A percentile compares a stretch with the other conserved stretches of the same genome.
phyloP scores from a whole-genome alignment of 1,140 invertebrate genomes.

The Pseudomyrmex gracilis region DNA sequence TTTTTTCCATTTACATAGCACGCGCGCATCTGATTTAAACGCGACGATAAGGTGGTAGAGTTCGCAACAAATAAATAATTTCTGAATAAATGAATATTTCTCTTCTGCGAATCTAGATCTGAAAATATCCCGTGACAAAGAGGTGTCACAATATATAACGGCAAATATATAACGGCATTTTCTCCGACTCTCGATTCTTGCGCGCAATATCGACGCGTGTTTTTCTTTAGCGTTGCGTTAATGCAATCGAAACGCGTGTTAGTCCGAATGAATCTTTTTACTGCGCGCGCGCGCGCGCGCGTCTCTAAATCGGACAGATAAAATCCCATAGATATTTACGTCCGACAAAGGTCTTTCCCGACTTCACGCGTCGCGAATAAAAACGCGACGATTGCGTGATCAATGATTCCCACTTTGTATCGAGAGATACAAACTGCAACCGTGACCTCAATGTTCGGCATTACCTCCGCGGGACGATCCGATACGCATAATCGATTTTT shows the following conservation, averaged over 20 bases:
- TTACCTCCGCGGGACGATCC: constrained; percentile 13
- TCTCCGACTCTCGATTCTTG: no score
- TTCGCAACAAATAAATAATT: no score
- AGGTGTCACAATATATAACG: no score
- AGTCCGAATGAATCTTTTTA: neutral
- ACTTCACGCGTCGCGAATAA: constrained; percentile 40
- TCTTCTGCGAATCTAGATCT: no score
- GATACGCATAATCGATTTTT: constrained; percentile 62
- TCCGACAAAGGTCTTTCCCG: constrained; percentile 39
- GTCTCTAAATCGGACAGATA: neutral
- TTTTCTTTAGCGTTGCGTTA: neutral
- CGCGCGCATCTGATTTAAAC: no score
- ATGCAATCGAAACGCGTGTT: constrained; percentile 22
- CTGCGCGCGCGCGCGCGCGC: no score
- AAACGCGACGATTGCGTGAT: neutral
- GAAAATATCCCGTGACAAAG: no score
- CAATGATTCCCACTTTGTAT: neutral
- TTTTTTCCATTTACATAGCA: neutral
- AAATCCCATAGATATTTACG: constrained; percentile 24
- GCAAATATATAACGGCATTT: no score
- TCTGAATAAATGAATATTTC: no score
- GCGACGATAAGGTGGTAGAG: no score
- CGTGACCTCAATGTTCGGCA: constrained; percentile 55
- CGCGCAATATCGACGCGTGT: no score
- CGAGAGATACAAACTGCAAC: constrained; percentile 20